These are phyloP conservation scores for Saccostrea cuccullata DNA, from an alignment of 1,140 invertebrate species.

Conservation along the genomic window DNA sequence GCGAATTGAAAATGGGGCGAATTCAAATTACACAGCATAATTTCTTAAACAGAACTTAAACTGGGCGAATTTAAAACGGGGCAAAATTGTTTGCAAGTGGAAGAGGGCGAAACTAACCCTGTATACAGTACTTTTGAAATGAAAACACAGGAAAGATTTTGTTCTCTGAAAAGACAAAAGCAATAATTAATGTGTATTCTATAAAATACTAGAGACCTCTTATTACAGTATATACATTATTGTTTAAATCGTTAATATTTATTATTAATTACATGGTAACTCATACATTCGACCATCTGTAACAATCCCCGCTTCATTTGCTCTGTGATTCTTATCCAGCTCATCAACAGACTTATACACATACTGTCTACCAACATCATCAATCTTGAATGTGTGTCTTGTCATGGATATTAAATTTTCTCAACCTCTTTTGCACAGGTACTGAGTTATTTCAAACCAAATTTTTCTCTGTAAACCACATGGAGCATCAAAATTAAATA, in stretches of 20 bases:
- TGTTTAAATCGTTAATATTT: too few relatives aligned
- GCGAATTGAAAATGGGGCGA: too few relatives aligned
- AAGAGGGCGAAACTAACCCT: too few relatives aligned
- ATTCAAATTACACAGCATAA: too few relatives aligned
- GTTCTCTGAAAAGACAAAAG: background rate
- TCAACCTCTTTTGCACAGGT: conserved; percentile 36
- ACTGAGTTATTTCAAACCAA: conserved; percentile 43
- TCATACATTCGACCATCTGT: too few relatives aligned
- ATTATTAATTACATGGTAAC: too few relatives aligned
- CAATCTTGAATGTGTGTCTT: conserved; percentile 4
- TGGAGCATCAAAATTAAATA: conserved; percentile 39
- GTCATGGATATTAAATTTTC: conserved; percentile 43
- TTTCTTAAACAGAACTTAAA: too few relatives aligned
- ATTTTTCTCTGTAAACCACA: conserved; percentile 45
- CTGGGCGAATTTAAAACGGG: too few relatives aligned
- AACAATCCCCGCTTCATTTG: background rate
- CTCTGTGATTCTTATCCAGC: too few relatives aligned
- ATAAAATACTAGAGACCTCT: background rate
- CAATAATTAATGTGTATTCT: background rate
- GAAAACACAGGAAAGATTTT: background rate
- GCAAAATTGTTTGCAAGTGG: too few relatives aligned
- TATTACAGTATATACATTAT: too few relatives aligned
- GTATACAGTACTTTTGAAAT: conserved; percentile 22
- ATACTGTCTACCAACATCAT: conserved; percentile 3
- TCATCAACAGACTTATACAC: too few relatives aligned